Conservation (phyloP, 2,797 vertebrate genomes). For the Nannoperca australis region DNA sequence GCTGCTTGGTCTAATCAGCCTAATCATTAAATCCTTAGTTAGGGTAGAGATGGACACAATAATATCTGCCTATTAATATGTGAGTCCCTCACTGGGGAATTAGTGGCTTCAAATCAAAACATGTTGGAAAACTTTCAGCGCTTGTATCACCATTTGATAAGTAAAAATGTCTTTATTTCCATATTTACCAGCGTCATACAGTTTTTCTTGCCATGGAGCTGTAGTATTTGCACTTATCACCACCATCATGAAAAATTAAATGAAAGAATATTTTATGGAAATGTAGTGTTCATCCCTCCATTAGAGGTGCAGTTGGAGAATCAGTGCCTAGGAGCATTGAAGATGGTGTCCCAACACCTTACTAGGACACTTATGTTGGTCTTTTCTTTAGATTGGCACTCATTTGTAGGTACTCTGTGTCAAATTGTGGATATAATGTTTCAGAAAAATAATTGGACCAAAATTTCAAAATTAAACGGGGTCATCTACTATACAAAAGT, state of each 20-base stretch:
- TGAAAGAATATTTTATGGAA: not conserved
- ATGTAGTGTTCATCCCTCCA: not conserved
- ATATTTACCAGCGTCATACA: not conserved
- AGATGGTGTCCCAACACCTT: not conserved
- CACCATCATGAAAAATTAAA: not conserved
- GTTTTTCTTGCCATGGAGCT: not conserved
- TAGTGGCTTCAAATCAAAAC: constrained; percentile 36
- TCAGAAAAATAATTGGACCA: not conserved
- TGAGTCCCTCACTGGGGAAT: constrained; percentile 39
- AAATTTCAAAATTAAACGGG: not conserved
- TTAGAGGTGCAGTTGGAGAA: not conserved
- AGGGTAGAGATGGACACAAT: constrained; percentile 18
- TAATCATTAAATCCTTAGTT: constrained; percentile 49
- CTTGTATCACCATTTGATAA: constrained; percentile 18
- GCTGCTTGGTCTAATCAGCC: constrained; percentile 41
- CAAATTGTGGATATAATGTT: not conserved
- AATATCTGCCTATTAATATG: constrained; percentile 41
- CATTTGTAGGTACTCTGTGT: not conserved
- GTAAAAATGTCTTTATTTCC: not conserved
- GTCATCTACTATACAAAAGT: not conserved
- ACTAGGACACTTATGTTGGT: not conserved
- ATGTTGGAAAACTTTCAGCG: constrained; percentile 14
- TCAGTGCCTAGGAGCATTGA: not conserved
- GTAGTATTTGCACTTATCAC: not conserved
- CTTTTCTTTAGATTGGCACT: not conserved